phyloP scores from a whole-genome alignment of 2,888 invertebrate species.

The Coleophora flavipennella region DNA sequence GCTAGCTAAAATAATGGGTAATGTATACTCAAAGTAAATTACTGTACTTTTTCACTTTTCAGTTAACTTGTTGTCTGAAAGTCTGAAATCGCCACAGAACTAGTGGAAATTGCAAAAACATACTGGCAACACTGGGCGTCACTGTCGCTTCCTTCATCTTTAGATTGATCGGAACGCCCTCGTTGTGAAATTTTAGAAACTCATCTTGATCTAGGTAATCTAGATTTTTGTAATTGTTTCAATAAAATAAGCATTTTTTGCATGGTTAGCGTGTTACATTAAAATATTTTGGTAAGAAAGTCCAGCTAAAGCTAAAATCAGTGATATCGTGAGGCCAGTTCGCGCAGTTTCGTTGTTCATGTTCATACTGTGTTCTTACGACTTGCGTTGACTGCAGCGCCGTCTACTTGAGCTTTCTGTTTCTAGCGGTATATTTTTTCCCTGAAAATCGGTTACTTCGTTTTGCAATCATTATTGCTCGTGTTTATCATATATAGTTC shows the following conservation, averaged over 20 bases:
- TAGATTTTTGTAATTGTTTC: not conserved
- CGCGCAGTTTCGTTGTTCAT: not conserved
- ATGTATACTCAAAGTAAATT: too few relatives aligned
- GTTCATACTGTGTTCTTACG: not conserved
- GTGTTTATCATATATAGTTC: not conserved
- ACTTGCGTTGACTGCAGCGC: conserved; percentile 54
- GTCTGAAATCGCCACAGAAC: too few relatives aligned
- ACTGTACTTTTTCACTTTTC: too few relatives aligned
- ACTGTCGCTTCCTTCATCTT: too few relatives aligned
- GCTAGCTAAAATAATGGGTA: too few relatives aligned
- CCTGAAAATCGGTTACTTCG: conserved; percentile 18
- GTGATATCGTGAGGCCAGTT: not conserved
- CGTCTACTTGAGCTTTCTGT: conserved; percentile 43
- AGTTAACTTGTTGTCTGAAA: too few relatives aligned
- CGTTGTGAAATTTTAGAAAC: conserved; percentile 52
- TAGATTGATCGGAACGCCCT: conserved; percentile 60
- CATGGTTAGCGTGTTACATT: not conserved
- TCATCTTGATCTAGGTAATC: conserved; percentile 22
- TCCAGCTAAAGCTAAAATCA: not conserved
- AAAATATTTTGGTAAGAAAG: not conserved
- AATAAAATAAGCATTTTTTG: not conserved
- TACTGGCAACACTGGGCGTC: too few relatives aligned
- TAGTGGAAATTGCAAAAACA: too few relatives aligned
- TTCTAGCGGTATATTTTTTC: conserved; percentile 46
- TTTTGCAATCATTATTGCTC: not conserved